Evolutionary conservation across 53 echinoderm and acorn worm genomes (phyloP).

Genomic region (Glandiceps talaboti): DNA sequence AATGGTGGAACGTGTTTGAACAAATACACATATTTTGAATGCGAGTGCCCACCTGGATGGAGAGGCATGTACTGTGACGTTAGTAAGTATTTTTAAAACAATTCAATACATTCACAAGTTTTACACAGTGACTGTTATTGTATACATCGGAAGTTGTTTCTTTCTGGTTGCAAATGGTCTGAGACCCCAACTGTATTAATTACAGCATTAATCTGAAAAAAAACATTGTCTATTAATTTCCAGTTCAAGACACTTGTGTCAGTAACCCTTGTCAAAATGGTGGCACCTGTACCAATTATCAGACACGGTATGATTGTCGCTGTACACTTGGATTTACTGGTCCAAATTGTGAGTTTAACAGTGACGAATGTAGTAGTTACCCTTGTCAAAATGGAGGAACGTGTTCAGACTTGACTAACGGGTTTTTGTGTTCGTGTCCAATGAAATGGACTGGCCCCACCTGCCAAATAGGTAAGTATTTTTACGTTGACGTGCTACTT

Average conservation of each 20-base stretch:
- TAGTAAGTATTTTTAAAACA: too few species aligned
- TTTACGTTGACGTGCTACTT: too few species aligned
- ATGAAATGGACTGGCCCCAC: not conserved
- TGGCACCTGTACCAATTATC: conserved; percentile 21
- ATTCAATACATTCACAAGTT: too few species aligned
- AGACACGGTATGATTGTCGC: conserved; percentile 13
- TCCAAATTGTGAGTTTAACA: conserved; percentile 13
- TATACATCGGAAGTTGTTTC: too few species aligned
- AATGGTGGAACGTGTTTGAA: conserved; percentile 9
- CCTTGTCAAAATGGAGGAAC: not conserved
- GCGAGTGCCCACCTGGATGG: conserved; percentile 18
- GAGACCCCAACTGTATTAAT: too few species aligned
- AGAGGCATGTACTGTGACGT: not conserved
- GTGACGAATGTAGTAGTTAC: not conserved
- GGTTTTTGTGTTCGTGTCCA: not conserved
- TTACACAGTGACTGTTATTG: too few species aligned
- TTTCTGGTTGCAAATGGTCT: too few species aligned
- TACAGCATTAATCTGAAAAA: too few species aligned
- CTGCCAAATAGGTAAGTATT: not conserved
- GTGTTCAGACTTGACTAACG: not conserved
- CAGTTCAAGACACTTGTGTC: conserved; percentile 4
- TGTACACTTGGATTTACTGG: conserved; percentile 22
- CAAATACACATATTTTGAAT: conserved; percentile 7
- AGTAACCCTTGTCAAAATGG: conserved; percentile 39
- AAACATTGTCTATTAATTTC: too few species aligned